Evolutionary conservation across 2,113 vertebrate species (phyloP), one percentile per base, ranked within the genome.

Genomic region (Collichthys lucidus): DNA sequence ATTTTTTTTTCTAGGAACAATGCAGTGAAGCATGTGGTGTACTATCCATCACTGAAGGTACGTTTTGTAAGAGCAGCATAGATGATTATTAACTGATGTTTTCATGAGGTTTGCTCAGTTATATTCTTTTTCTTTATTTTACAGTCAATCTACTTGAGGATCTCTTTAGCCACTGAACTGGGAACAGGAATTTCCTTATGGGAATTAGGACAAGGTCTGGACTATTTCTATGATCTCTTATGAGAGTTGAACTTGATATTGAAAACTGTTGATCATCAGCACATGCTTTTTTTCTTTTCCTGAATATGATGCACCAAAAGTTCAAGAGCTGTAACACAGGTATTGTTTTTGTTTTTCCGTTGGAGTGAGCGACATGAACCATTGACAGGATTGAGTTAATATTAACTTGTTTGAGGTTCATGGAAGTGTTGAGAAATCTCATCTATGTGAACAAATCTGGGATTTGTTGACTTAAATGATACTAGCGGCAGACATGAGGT

Each of bases 181-280:
- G 97, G 97, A 15, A 98, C 98, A 44, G 98, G 98, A 77, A 87
- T 99, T 88, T 97, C 98, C 87, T 94, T 99, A 92, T 99, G 98
- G 98, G 98, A 99, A 91, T 92, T 99, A 81, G 98, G 98, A 91
- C 98, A 99, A 95, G 98, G 98, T 89, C 94, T 99, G 94, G 98
- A 99, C 91, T 99, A 99, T 95, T 99, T 99, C 94, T 99, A 98
- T 73, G 98, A 99, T 87, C 95, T 99, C 57, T 92, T 99, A 62
- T 99, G 95, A 97, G 59, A 73, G 56, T 22, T 22, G 64, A 40
- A 80, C 65, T 83, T 66, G 11, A 69, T 20, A 20, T 3, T 17
- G 6, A 83, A 74, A 42, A 72, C 47, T 19, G 11, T 29, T 53
- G 49, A 66, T 53, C 77, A 67, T 62, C 74, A 74, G 60, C 80